These are phyloP conservation scores for Cataglyphis cursor DNA, from an alignment of 2,888 invertebrate species.

Conservation along the genomic window DNA sequence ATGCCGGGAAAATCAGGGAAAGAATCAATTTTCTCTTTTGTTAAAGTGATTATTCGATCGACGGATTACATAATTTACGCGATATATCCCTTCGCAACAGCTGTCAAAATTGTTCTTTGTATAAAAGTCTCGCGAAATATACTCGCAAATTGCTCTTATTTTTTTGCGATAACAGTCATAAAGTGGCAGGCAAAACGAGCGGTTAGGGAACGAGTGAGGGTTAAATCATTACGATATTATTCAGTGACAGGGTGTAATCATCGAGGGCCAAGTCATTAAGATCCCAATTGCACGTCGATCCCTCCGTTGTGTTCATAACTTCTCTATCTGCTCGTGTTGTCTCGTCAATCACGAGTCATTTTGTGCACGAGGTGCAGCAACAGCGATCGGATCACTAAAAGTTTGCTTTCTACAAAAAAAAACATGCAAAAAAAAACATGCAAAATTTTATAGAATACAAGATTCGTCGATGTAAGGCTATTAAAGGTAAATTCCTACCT, in stretches of 20 bases:
- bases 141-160: constrained; percentile 30
- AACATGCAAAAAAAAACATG: no score
- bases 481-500: background rate
- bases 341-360: constrained; percentile 28
- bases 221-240: constrained; percentile 62
- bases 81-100: constrained; percentile 9
- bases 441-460: constrained; percentile 17
- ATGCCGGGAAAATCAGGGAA: background rate
- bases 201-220: constrained; percentile 23
- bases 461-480: background rate
- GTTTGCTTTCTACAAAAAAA: constrained; percentile 1
- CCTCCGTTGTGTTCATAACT: constrained; percentile 26
- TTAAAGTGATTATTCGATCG: constrained; percentile 8
- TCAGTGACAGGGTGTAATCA: constrained; percentile 62
- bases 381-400: background rate
- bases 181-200: constrained; percentile 41
- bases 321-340: constrained; percentile 39
- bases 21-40: constrained; percentile 25
- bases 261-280: constrained; percentile 49
- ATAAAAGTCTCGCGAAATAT: constrained; percentile 23
- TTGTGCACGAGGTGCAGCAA: constrained; percentile 14
- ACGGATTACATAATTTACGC: constrained; percentile 26
- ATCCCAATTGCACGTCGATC: constrained; percentile 20
- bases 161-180: constrained; percentile 46
- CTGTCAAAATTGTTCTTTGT: constrained; percentile 45